phyloP scores from a whole-genome alignment of 2,797 vertebrate genomes.

The Intellagama lesueurii region DNA sequence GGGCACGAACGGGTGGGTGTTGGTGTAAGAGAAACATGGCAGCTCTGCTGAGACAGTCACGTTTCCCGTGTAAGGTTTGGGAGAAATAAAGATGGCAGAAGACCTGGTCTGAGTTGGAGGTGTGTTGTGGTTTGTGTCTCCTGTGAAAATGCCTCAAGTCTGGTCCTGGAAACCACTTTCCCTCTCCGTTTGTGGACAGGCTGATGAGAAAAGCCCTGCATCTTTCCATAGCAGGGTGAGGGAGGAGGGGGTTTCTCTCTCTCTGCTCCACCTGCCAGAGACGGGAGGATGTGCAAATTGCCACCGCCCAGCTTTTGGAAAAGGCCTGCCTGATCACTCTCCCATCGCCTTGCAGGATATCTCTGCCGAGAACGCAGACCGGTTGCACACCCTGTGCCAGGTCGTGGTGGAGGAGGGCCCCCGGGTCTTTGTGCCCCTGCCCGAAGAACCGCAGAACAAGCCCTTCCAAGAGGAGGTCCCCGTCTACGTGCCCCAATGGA shows the following conservation, averaged over 20 bases:
- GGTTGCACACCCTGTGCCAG: conserved; percentile 89
- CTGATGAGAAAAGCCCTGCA: not conserved
- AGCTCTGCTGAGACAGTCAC: not conserved
- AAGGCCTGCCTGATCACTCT: not conserved
- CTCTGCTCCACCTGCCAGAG: no score
- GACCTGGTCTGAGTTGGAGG: not conserved
- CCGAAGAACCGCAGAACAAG: conserved; percentile 88
- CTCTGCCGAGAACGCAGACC: conserved; percentile 92
- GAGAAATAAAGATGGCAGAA: not conserved
- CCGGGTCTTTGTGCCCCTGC: conserved; percentile 89
- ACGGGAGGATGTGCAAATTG: not conserved
- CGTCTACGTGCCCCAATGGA: conserved; percentile 91
- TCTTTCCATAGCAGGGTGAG: no score
- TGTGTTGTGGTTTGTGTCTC: not conserved
- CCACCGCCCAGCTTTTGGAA: no score
- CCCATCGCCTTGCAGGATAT: conserved; percentile 84
- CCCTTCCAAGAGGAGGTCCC: conserved; percentile 93
- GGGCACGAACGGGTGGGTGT: not conserved
- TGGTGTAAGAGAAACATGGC: not conserved
- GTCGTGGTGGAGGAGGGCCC: conserved; percentile 92
- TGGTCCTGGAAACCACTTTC: not conserved
- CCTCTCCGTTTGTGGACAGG: not conserved
- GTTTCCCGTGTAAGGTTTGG: no score
- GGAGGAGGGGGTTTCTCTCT: no score
- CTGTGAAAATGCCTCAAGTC: not conserved